Conservation (phyloP, 2,113 vertebrate genomes). For the Erythrocercus mccallii region DNA sequence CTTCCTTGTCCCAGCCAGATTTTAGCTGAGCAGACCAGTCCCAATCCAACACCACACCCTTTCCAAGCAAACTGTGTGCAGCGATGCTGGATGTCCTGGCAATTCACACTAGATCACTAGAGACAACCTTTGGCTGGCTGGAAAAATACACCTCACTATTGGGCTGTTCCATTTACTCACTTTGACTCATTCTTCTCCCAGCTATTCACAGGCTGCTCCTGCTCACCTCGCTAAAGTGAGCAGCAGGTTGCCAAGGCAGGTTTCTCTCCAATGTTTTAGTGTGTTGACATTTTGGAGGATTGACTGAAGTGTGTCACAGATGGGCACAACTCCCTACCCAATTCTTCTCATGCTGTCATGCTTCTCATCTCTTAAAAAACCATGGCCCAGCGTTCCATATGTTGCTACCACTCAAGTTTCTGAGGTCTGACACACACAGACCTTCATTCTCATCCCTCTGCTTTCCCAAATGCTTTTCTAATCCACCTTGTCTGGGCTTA, state of each 20-base stretch:
- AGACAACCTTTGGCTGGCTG: neutral
- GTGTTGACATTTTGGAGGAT: neutral
- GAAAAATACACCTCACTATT: neutral
- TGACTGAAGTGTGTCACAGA: rapidly evolving
- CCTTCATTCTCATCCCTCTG: rapidly evolving
- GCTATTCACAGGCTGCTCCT: neutral
- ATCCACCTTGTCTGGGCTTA: rapidly evolving
- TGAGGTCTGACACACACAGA: neutral
- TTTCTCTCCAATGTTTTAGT: neutral
- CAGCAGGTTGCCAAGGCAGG: neutral
- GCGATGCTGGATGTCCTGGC: neutral
- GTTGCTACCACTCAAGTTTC: rapidly evolving
- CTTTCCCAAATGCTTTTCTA: neutral
- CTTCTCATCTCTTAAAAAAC: neutral
- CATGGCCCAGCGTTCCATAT: rapidly evolving
- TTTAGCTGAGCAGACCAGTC: neutral
- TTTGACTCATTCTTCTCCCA: neutral
- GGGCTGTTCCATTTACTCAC: rapidly evolving
- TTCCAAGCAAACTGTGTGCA: neutral
- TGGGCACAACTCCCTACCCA: neutral
- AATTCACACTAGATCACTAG: neutral
- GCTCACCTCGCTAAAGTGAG: neutral
- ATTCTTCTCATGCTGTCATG: rapidly evolving
- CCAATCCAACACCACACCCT: neutral
- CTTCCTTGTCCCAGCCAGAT: neutral